Conservation (phyloP, 2,113 vertebrate species). For the Apeltes quadracus region DNA sequence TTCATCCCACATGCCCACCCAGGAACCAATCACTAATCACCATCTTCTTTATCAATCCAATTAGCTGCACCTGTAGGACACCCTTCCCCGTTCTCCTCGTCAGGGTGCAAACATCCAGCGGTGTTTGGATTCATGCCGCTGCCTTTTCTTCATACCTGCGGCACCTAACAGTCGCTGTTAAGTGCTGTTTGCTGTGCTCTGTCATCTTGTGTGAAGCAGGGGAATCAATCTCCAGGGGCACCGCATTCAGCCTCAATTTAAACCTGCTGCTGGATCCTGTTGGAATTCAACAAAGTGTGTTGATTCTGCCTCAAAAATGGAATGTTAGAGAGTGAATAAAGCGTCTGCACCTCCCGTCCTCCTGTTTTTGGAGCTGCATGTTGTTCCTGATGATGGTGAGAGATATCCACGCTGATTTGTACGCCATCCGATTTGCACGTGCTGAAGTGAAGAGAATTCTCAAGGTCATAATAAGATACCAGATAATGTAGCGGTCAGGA, state of each 20-base stretch:
- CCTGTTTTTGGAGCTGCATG: background rate
- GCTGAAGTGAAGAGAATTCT: background rate
- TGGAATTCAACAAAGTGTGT: constrained; percentile 5
- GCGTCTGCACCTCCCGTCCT: background rate
- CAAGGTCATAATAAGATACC: background rate
- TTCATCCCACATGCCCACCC: constrained; percentile 15
- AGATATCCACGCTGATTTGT: background rate
- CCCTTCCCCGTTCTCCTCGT: background rate
- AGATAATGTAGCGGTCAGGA: too few relatives aligned
- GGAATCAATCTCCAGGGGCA: constrained; percentile 28
- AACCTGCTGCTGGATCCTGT: constrained; percentile 18
- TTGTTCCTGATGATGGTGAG: background rate
- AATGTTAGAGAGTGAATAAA: constrained; percentile 12
- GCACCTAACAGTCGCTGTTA: constrained; percentile 4
- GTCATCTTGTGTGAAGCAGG: constrained; percentile 8
- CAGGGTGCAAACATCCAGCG: constrained; percentile 43
- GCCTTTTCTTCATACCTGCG: constrained; percentile 14
- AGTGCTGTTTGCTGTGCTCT: constrained; percentile 24
- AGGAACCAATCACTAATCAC: constrained; percentile 39
- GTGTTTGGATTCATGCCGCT: constrained; percentile 26
- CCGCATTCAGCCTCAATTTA: constrained; percentile 14
- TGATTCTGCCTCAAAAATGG: constrained; percentile 21
- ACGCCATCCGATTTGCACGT: constrained; percentile 1
- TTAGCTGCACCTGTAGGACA: constrained; percentile 43
- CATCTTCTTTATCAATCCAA: constrained; percentile 52